phyloP scores from a whole-genome alignment of 1,140 invertebrate genomes.

The Drosophila oshimai region DNA sequence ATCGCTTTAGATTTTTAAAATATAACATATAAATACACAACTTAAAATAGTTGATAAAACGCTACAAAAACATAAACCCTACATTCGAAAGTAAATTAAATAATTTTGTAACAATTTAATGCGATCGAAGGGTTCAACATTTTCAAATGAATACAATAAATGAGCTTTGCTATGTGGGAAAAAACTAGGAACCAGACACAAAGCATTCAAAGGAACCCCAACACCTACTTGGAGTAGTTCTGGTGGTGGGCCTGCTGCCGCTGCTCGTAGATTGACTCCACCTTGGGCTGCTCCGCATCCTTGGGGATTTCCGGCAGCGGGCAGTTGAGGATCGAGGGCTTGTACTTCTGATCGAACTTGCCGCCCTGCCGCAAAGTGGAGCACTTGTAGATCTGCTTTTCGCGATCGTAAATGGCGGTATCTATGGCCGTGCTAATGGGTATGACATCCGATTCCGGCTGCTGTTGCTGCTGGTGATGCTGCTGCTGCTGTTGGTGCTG shows the following conservation, averaged over 20 bases:
- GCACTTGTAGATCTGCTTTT: slow-evolving; percentile 82
- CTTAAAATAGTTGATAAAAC: too few relatives aligned
- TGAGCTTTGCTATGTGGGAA: too few relatives aligned
- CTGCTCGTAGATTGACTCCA: slow-evolving; percentile 76
- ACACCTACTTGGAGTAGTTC: slow-evolving; percentile 80
- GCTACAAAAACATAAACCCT: too few relatives aligned
- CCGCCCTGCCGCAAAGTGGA: slow-evolving; percentile 80
- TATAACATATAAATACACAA: too few relatives aligned
- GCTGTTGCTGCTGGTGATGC: slow-evolving; percentile 45
- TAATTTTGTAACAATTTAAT: too few relatives aligned
- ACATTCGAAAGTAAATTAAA: too few relatives aligned
- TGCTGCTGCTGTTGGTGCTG: slow-evolving; percentile 38
- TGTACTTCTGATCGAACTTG: slow-evolving; percentile 82
- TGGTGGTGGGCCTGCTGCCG: slow-evolving; percentile 68
- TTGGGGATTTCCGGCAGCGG: slow-evolving; percentile 82
- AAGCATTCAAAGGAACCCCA: too few relatives aligned
- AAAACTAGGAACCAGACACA: too few relatives aligned
- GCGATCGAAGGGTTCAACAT: too few relatives aligned
- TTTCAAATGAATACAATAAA: too few relatives aligned
- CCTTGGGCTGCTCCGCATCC: slow-evolving; percentile 74
- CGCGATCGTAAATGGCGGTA: slow-evolving; percentile 77
- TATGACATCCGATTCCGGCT: slow-evolving; percentile 53
- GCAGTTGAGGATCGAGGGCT: slow-evolving; percentile 82
- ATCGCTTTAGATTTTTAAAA: too few relatives aligned
- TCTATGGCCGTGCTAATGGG: slow-evolving; percentile 70